Base-by-base conservation (phyloP, 2,113 vertebrate species). In the Callaeas wilsoni region DNA sequence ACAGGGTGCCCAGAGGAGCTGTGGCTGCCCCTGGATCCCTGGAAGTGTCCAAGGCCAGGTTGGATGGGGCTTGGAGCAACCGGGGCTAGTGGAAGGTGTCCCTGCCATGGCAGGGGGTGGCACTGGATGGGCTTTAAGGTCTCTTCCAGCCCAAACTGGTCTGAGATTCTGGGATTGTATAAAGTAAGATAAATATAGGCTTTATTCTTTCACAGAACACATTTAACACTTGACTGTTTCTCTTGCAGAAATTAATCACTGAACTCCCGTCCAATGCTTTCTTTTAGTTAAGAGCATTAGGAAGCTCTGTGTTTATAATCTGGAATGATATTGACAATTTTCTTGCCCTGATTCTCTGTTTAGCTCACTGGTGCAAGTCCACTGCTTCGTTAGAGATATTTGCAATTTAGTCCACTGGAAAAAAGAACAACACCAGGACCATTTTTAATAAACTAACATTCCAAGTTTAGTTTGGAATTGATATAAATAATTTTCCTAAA, bases 11-110 rank as follows among this genome's bases (percentile, higher is more conserved):
- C 39, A 73, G 68, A 39, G 81, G 6, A 53, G 27, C 26, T 55
- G 57, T 37, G 57, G 33, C 57, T 63, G 49, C 23, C 23, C 29
- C 69, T 71, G 67, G 26, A 39, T 55, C 69, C 41, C 59, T 84
- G 69, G 15, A 0, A 55, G 29, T 55, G 59, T 1, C 57, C 49
- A 12, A 84, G 50, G n/a, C 59, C 82, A 84, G 59, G n/a, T 0
- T 74, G 59, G 41, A 74, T 0, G 0, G n/a, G 29, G 12, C 23
- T 56, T 16, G 59, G 59, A 74, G 23, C 33, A 2, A 0, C 15
- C 23, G 47, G 57, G 39, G 10, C 0, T 0, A 7, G 21, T 46
- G 49, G 57, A 2, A 73, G 13, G 10, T 63, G 39, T 63, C 57
- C 27, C n/a, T 73, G 57, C 5, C 39, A 46, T 33, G 57, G 39